Evolutionary conservation across 2,797 vertebrate genomes (phyloP).

Genomic region (Vultur gryphus): DNA sequence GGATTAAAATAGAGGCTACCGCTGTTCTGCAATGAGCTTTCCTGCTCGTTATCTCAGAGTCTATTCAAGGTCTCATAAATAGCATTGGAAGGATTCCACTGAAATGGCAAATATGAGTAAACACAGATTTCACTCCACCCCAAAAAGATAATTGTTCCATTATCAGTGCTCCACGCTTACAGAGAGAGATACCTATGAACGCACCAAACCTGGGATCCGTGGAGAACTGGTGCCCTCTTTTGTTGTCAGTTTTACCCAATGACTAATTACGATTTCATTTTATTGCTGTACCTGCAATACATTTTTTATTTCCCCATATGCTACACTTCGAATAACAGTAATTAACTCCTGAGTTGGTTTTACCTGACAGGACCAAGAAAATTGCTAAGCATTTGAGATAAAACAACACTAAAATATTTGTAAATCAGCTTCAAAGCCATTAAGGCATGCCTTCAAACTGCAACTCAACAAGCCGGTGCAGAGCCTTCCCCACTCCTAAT

Average conservation of each 20-base stretch:
- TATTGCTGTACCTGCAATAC: background rate
- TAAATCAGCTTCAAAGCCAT: background rate
- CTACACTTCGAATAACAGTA: background rate
- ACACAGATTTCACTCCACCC: slow-evolving; percentile 1
- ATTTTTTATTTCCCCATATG: background rate
- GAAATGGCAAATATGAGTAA: slow-evolving; percentile 28
- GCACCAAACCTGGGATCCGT: background rate
- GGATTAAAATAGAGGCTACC: background rate
- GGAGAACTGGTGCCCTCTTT: slow-evolving; percentile 45
- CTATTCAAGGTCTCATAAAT: slow-evolving; percentile 1
- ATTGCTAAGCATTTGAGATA: background rate
- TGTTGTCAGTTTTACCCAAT: background rate
- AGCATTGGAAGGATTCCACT: slow-evolving; percentile 5
- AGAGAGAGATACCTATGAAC: background rate
- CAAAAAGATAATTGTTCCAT: background rate
- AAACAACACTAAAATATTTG: background rate
- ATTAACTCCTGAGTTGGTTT: background rate
- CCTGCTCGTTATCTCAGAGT: background rate
- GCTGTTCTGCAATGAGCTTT: background rate
- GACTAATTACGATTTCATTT: background rate
- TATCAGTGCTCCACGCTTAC: background rate
- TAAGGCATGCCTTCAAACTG: background rate
- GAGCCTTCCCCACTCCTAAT: background rate
- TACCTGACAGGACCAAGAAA: background rate
- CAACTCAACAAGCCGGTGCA: background rate